Evolutionary conservation across 2,797 vertebrate genomes (phyloP), one percentile per base, ranked within the genome.

Genomic region (Rousettus madagascariensis): DNA sequence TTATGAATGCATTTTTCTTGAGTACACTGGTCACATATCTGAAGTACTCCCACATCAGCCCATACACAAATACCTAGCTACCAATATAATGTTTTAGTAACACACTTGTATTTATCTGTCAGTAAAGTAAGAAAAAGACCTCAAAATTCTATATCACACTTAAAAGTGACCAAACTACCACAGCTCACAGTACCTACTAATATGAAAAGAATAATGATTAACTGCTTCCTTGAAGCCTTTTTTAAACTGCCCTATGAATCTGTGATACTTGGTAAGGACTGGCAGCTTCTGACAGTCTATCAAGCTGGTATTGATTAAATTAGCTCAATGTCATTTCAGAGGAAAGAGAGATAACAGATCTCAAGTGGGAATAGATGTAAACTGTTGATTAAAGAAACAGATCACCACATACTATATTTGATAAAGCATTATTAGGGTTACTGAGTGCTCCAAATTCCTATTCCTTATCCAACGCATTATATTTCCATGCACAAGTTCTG

Each of bases 121-220:
- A 94, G 38, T 87, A 59, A 90, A 61, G 55, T 90, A 77, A 91
- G 24, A 77, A 95, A 92, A 95, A 90, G 22, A 78, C 15, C 59
- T 89, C 15, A 68, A 12, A 86, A 78, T 94, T 90, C 30, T 79
- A 57, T 53, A 41, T 92, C 49, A 83, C 77, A 74, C 28, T 83
- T 71, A 86, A n/a, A 77, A 83, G 24, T 86, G 13, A 82, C 46
- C 26, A 83, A 92, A 91, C 20, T 57, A 72, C 7, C 55, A 86
- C 6, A 86, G n/a, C 41, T 90, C 69, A 95, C 16, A 90, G n/a
- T 19, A 74, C 41, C 24, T 55, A 77, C 17, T 59, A 51, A 86
- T 86, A 92, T 36, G 16, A 92, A 95, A 90, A 11, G 24, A 91
- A 5, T 86, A 66, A 86, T 86, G n/a, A 68, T 63, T 86, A 89